Evolutionary conservation across 2,888 invertebrate species (phyloP), one percentile per base, ranked within the genome.

Genomic region (Quadroppia sp.): DNA sequence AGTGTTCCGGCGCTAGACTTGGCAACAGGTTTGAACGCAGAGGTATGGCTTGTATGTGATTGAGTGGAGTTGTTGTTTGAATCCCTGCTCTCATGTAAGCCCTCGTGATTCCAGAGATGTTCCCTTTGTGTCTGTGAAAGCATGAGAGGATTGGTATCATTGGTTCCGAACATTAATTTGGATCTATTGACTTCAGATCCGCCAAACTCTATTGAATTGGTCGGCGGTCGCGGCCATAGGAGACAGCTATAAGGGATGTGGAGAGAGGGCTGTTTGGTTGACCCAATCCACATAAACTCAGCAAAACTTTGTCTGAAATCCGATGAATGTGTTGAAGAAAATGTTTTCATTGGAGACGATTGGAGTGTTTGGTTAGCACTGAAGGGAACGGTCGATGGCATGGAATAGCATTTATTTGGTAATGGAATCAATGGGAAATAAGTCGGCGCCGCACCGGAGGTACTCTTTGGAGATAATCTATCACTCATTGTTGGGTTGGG

Each of bases 251-350:
- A 78, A 7, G 78, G 78, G 17, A 77, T 30, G 11, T 76, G 76
- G 36, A 77, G 76, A 15, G 70, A 59, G 4, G 77, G 75, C 53
- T 77, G 77, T 71, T 78, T 77, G 15, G 45, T 45, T 17, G 69
- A 42, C 0, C 77, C 77, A 17, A 76, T 75, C 78, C 78, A 78
- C 78, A 78, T 78, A 59, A 79, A 78, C 50, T 78, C 78, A 9
- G 78, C 78, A 48, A 78, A 78, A 67, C 76, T 76, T 23, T 76
- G 76, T 7, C 76, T 45, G 73, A 76, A 72, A 50, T 75, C 75
- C 28, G 71, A 36, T 36, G 67, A 7, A 1, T 50, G 48, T 50
- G 53, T 36, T 17, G 71, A 15, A 4, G 56, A 50, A 9, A 71
- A 32, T 23, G 50, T 9, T 50, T 56, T 56, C 15, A 71, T 50